Percentiles rank a stretch among this genome's conserved stretches.
Evolutionary conservation across 2,797 vertebrate genomes (phyloP).

Genomic region (Hypotaenidia okinawae): DNA sequence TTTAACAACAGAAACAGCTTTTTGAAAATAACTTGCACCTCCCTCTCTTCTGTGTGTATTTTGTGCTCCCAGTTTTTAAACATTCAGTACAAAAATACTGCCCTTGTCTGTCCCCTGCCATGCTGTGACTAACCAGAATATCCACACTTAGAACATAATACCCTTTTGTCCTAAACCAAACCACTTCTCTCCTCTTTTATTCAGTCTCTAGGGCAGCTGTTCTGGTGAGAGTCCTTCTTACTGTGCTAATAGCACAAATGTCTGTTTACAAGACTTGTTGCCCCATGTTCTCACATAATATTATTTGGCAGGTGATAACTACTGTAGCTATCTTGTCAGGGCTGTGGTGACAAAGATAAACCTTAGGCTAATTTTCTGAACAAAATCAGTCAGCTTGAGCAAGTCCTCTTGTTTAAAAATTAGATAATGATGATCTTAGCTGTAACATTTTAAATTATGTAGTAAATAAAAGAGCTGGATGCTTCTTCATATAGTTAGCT

Average conservation of each 20-base stretch:
- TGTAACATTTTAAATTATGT: conserved; percentile 46
- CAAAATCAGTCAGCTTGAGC: background rate
- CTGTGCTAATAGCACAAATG: background rate
- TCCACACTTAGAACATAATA: background rate
- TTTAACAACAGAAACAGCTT: background rate
- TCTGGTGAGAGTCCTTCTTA: background rate
- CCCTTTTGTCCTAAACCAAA: background rate
- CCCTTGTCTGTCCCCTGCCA: background rate
- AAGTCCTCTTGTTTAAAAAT: conserved; percentile 43
- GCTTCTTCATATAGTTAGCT: conserved; percentile 42
- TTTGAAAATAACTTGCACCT: fast-evolving
- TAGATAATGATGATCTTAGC: conserved; percentile 18
- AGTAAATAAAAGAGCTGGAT: conserved; percentile 35
- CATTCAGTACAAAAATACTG: background rate
- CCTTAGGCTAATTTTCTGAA: conserved; percentile 33
- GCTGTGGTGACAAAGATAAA: conserved; percentile 32
- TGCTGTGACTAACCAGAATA: background rate
- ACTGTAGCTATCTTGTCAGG: background rate
- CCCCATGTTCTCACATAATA: background rate
- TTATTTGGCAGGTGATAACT: conserved; percentile 25
- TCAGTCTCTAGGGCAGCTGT: background rate
- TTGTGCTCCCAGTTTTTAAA: background rate
- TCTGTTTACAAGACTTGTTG: background rate
- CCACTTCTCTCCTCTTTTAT: background rate
- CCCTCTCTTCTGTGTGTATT: background rate